phyloP scores from a whole-genome alignment of 2,113 vertebrate genomes.

The Grammomys dolichurus region DNA sequence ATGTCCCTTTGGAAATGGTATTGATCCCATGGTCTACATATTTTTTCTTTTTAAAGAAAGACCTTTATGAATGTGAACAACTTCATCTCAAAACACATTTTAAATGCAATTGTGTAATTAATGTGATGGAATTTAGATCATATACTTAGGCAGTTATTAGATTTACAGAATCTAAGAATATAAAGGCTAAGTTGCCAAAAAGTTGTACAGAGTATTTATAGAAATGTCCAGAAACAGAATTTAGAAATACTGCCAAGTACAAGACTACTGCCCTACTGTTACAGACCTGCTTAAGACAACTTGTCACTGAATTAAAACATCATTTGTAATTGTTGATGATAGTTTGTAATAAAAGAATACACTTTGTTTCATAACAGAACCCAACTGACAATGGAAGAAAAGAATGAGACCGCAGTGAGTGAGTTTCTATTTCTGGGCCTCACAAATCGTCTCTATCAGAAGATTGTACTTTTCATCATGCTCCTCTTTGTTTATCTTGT shows the following conservation, averaged over 20 bases:
- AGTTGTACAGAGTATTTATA: not conserved
- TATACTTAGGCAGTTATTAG: not conserved
- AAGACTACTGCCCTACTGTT: not conserved
- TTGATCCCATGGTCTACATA: not conserved
- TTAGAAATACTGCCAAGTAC: not conserved
- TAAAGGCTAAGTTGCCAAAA: not conserved
- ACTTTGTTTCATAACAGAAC: not conserved
- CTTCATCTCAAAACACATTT: not conserved
- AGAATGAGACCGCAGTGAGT: conserved; percentile 55
- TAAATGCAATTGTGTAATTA: not conserved
- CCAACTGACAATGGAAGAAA: conserved; percentile 26
- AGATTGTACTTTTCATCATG: conserved; percentile 35
- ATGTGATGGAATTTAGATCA: not conserved
- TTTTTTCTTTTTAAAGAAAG: not conserved
- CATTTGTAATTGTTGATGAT: not conserved
- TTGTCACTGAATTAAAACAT: not conserved
- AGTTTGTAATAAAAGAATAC: not conserved
- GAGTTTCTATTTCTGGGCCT: conserved; percentile 74
- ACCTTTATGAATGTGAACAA: not conserved
- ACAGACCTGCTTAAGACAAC: not conserved
- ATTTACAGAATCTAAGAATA: not conserved
- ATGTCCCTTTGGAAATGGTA: not conserved
- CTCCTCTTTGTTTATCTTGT: conserved; percentile 69
- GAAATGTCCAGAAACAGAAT: not conserved
- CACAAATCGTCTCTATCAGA: not conserved